These are phyloP conservation scores for Melolontha melolontha DNA, from an alignment of 2,888 invertebrate genomes.

Conservation along the genomic window DNA sequence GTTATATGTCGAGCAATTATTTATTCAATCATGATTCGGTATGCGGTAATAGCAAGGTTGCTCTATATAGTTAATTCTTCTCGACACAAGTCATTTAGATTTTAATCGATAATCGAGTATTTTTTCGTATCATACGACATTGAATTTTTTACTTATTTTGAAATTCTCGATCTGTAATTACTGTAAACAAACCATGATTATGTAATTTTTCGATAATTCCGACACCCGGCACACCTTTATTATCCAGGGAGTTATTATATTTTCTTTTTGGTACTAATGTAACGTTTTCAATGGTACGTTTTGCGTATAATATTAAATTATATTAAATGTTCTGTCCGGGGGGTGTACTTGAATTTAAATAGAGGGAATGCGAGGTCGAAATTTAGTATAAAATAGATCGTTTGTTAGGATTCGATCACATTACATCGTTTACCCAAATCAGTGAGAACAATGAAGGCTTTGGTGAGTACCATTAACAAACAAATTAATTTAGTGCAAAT, in stretches of 20 bases:
- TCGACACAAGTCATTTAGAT: conserved; percentile 23
- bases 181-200: neutral
- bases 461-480: conserved; percentile 16
- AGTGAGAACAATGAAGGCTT: conserved; percentile 24
- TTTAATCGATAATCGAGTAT: neutral
- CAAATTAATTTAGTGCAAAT: neutral
- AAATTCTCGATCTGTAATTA: neutral
- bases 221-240: neutral
- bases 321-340: conserved; percentile 4
- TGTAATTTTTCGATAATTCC: conserved; percentile 3
- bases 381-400: conserved; percentile 35
- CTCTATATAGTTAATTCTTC: conserved; percentile 21
- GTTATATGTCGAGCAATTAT: too few species aligned
- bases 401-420: conserved; percentile 4
- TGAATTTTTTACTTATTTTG: conserved; percentile 13
- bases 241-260: too few species aligned
- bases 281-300: neutral
- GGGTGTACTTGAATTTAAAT: conserved; percentile 29
- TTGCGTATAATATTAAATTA: neutral
- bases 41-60: conserved; percentile 29
- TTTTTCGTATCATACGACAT: conserved; percentile 20
- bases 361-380: conserved; percentile 31
- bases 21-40: conserved; percentile 10
- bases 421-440: conserved; percentile 25
- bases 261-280: too few species aligned